phyloP scores from a whole-genome alignment of 2,797 vertebrate species.

The Sylvilagus floridanus region DNA sequence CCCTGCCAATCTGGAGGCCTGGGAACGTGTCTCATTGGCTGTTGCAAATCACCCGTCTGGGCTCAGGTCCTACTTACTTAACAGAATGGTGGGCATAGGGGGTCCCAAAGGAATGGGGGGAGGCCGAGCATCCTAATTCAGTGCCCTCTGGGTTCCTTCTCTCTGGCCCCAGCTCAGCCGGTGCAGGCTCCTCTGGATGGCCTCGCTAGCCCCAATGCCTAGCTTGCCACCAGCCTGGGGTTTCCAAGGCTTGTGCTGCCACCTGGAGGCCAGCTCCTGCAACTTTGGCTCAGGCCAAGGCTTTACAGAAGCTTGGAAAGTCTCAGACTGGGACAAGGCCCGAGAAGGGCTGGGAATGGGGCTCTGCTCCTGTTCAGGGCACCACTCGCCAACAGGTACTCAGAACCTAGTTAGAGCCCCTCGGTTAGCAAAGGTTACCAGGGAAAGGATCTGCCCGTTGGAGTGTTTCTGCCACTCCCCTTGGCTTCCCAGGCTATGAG shows the following conservation, averaged over 20 bases:
- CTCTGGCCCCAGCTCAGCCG: not conserved
- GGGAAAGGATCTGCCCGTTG: rapidly evolving
- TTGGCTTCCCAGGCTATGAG: not conserved
- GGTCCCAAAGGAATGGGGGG: not conserved
- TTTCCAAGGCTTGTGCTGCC: constrained; percentile 63
- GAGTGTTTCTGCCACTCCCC: not conserved
- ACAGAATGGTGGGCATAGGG: not conserved
- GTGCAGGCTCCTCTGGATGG: no score
- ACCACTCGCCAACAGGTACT: not conserved
- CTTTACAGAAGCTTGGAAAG: not conserved
- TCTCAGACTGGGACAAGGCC: not conserved
- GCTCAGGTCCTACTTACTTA: not conserved
- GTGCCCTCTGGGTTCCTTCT: not conserved
- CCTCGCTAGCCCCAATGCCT: not conserved
- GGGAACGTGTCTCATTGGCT: not conserved
- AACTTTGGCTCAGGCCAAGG: not conserved
- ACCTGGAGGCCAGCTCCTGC: constrained; percentile 26
- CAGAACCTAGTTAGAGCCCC: no score
- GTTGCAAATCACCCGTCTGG: rapidly evolving
- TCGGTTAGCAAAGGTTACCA: rapidly evolving
- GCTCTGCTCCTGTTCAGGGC: not conserved
- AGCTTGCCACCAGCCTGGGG: rapidly evolving
- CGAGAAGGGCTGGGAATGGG: no score
- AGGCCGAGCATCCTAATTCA: not conserved
- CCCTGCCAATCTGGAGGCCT: not conserved